Evolutionary conservation across 2,113 vertebrate genomes (phyloP).

Genomic region (Ginglymostoma cirratum): DNA sequence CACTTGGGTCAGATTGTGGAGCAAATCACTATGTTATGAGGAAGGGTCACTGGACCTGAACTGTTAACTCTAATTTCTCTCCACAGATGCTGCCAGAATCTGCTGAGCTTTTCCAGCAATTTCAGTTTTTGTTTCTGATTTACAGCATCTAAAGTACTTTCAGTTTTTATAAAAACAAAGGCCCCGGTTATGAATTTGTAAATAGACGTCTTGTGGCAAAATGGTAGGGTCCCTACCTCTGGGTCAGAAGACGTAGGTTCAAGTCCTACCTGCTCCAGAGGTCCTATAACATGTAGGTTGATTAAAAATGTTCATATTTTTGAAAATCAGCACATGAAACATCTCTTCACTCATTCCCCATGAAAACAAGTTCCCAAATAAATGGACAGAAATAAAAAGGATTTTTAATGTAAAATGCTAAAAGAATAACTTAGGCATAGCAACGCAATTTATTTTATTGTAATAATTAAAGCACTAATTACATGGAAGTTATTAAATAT

Average conservation of each 20-base stretch:
- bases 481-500: neutral
- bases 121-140: too few species aligned
- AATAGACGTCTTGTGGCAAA: too few species aligned
- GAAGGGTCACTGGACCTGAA: too few species aligned
- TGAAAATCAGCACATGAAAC: neutral
- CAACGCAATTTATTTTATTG: neutral
- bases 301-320: neutral
- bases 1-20: neutral
- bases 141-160: too few species aligned
- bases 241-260: too few species aligned
- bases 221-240: too few species aligned
- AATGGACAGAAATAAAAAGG: neutral
- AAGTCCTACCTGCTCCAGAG: too few species aligned
- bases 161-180: neutral
- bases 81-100: too few species aligned
- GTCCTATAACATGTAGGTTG: too few species aligned
- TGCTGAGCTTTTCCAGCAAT: too few species aligned
- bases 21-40: neutral
- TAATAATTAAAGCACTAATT: neutral
- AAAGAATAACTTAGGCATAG: neutral
- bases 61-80: too few species aligned
- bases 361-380: neutral
- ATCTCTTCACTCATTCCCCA: neutral
- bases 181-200: neutral
- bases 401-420: neutral